phyloP scores from a whole-genome alignment of 2,888 invertebrate species.

The Patella ulyssiponensis region DNA sequence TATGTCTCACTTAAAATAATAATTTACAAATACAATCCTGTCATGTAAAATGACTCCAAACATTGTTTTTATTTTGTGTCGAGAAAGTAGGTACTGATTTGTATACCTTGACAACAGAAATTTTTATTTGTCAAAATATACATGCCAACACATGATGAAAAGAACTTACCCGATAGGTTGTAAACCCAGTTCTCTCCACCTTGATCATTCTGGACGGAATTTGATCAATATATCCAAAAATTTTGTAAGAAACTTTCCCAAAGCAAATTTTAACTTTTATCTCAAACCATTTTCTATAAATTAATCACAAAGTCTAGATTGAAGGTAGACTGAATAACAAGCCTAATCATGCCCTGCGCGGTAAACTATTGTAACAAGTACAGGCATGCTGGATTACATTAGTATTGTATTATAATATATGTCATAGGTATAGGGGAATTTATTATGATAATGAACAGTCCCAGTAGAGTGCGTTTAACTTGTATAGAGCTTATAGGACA shows the following conservation, averaged over 20 bases:
- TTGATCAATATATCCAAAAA: conserved; percentile 15
- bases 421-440: conserved; percentile 16
- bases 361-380: conserved; percentile 24
- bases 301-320: conserved; percentile 17
- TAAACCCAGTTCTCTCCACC: conserved; percentile 63
- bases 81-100: too few species aligned
- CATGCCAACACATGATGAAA: conserved; percentile 8
- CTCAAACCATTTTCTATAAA: conserved; percentile 14
- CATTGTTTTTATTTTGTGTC: too few species aligned
- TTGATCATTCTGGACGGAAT: conserved; percentile 59
- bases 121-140: conserved; percentile 8
- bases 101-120: conserved; percentile 17
- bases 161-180: conserved; percentile 62
- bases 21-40: too few species aligned
- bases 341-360: conserved; percentile 20
- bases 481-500: too few species aligned
- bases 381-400: conserved; percentile 1
- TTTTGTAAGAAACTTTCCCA: conserved; percentile 9
- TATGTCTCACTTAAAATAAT: background rate
- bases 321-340: conserved; percentile 24
- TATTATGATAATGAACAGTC: conserved; percentile 18
- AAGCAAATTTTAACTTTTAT: conserved; percentile 11
- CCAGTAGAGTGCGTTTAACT: background rate
- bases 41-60: too few species aligned
- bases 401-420: background rate